These are phyloP conservation scores for Agrypnus murinus DNA, from an alignment of 2,888 invertebrate genomes.

Conservation along the genomic window DNA sequence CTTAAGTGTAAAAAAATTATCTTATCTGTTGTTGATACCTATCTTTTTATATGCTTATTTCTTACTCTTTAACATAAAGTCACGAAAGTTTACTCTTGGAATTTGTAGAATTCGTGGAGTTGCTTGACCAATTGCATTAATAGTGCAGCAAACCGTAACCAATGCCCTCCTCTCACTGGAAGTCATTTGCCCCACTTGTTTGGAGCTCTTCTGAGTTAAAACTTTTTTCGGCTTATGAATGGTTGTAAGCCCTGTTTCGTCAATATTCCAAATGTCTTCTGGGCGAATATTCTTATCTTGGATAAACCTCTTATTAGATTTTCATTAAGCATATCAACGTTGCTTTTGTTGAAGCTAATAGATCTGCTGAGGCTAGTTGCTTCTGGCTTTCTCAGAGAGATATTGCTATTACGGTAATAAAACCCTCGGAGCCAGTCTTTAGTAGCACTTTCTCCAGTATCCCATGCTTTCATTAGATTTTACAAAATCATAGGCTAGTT, in stretches of 20 bases:
- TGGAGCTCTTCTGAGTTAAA: neutral
- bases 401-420: too few species aligned
- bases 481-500: too few species aligned
- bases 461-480: too few species aligned
- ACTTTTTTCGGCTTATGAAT: neutral
- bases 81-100: constrained; percentile 11
- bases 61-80: constrained; percentile 8
- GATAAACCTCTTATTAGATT: too few species aligned
- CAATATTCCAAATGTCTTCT: constrained; percentile 5
- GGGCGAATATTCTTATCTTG: too few species aligned
- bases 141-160: neutral
- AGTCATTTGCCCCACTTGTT: constrained; percentile 15
- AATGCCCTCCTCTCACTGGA: constrained; percentile 5
- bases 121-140: constrained; percentile 24
- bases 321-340: too few species aligned
- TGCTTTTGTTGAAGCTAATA: constrained; percentile 20
- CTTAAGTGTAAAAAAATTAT: too few species aligned
- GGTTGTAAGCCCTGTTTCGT: constrained; percentile 5
- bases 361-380: neutral
- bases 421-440: too few species aligned
- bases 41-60: too few species aligned
- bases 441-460: too few species aligned
- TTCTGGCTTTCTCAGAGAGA: too few species aligned
- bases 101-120: neutral
- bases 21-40: too few species aligned